Evolutionary conservation across 2,113 vertebrate genomes (phyloP).

Genomic region (Semicossyphus pulcher): DNA sequence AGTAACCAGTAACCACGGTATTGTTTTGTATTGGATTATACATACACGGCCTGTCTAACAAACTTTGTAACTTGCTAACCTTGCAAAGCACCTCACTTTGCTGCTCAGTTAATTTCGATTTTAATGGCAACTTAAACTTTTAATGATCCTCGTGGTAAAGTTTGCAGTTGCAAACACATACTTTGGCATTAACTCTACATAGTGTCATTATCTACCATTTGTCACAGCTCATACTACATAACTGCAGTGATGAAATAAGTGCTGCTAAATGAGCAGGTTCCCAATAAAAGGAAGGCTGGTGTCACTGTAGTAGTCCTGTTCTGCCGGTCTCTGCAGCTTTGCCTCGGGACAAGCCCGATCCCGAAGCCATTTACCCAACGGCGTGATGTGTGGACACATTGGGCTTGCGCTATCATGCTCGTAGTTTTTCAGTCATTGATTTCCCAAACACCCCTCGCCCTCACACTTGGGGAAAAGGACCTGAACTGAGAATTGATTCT

Average conservation of each 20-base stretch:
- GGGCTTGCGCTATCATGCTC: constrained; percentile 42
- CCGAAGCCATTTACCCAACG: constrained; percentile 2
- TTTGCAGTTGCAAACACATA: background rate
- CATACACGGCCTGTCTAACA: background rate
- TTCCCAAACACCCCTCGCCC: constrained; percentile 25
- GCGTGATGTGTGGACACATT: constrained; percentile 31
- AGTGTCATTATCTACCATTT: background rate
- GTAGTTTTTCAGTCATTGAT: constrained; percentile 64
- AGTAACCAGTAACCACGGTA: no score
- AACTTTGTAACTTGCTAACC: background rate
- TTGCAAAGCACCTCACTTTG: background rate
- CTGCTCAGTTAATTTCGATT: constrained; percentile 10
- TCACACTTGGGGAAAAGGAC: constrained; percentile 6
- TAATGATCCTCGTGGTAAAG: constrained; percentile 10
- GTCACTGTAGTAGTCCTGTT: background rate
- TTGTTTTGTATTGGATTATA: no score
- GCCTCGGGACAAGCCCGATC: constrained; percentile 31
- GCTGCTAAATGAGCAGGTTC: background rate
- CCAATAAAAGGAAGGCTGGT: background rate
- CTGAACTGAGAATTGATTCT: constrained; percentile 65
- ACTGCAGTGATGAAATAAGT: constrained; percentile 3
- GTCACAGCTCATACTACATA: background rate
- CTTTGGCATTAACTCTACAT: background rate
- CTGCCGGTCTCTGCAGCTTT: background rate
- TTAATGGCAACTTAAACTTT: constrained; percentile 3